phyloP scores from a whole-genome alignment of 2,888 invertebrate genomes.

The Pelosia muscerda region DNA sequence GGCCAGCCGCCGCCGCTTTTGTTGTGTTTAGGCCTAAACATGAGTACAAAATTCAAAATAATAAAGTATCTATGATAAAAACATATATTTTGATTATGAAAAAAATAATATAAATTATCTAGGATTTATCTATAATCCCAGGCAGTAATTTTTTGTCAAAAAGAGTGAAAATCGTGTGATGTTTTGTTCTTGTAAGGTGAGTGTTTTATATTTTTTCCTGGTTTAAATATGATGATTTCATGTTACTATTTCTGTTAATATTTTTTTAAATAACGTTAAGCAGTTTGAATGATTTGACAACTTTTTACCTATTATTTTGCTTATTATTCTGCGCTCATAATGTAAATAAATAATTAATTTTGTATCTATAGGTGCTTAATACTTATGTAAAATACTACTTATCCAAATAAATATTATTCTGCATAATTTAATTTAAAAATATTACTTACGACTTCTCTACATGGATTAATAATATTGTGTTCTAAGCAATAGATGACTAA shows the following conservation, averaged over 20 bases:
- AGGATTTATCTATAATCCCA: conserved; percentile 33
- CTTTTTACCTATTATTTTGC: neutral
- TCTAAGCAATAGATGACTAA: too few species aligned
- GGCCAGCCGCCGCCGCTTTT: conserved; percentile 78
- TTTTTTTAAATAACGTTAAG: neutral
- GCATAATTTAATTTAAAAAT: neutral
- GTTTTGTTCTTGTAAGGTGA: conserved; percentile 57
- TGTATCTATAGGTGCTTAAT: neutral
- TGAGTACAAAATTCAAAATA: conserved; percentile 63
- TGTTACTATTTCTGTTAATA: neutral
- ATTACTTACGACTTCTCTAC: neutral
- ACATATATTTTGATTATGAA: conserved; percentile 32
- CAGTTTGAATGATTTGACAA: neutral
- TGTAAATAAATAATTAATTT: neutral
- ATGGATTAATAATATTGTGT: neutral
- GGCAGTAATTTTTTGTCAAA: conserved; percentile 24
- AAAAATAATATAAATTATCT: conserved; percentile 33
- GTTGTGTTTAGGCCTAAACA: conserved; percentile 83
- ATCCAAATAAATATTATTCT: neutral
- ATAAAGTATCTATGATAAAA: conserved; percentile 39
- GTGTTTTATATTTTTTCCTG: conserved; percentile 44
- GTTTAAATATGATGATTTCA: conserved; percentile 1
- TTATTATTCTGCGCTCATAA: neutral
- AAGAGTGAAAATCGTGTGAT: conserved; percentile 57
- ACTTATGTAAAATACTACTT: neutral